Evolutionary conservation across 2,888 invertebrate genomes (phyloP), one percentile per base, ranked within the genome.

Genomic region (Cepaea hortensis): DNA sequence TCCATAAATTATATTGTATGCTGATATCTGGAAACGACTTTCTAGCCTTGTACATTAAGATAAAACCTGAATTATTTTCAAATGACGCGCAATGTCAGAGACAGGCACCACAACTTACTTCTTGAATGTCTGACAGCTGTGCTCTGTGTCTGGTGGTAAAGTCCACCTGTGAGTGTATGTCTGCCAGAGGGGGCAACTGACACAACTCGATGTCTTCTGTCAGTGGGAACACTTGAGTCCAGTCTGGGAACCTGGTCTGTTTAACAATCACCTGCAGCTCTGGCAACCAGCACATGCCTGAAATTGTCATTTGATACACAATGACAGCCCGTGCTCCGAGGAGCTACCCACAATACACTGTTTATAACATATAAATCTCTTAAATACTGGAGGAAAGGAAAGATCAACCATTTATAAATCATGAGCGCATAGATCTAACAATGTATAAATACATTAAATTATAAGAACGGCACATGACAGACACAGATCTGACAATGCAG

Each of bases 191-290:
- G n/a, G 93, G 90, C 86, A 94, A 92, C 85, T 91, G 91, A 70
- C 91, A 91, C 82, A 94, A 89, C 85, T 93, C 93, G 35, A 92
- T 89, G 88, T 94, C 94, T 87, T 94, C 94, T 46, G 90, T 87
- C 68, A 94, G 89, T 0, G 93, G 93, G 68, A 92, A 91, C 35
- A 86, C 89, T 87, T 93, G 93, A 35, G 87, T 88, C 93, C 93
- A 93, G 46, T 91, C 91, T 35, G 84, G n/a, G 50, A 82, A 84
- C 9, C 81, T 13, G n/a, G 84, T 76, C 84, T 84, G 84, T 15
- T 79, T 81, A 35, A 80, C 87, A 13, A 84, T 87, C 50, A 84
- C 84, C 46, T 87, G 84, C 23, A 87, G 73, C 75, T 87, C 84
- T 20, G 55, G 84, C 62, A 87, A 70, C 84, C 87, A 87, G 65